These are phyloP conservation scores for western clawed frog (Xenopus tropicalis) DNA, from an alignment of 2,113 vertebrate species.

Conservation along the genomic window DNA sequence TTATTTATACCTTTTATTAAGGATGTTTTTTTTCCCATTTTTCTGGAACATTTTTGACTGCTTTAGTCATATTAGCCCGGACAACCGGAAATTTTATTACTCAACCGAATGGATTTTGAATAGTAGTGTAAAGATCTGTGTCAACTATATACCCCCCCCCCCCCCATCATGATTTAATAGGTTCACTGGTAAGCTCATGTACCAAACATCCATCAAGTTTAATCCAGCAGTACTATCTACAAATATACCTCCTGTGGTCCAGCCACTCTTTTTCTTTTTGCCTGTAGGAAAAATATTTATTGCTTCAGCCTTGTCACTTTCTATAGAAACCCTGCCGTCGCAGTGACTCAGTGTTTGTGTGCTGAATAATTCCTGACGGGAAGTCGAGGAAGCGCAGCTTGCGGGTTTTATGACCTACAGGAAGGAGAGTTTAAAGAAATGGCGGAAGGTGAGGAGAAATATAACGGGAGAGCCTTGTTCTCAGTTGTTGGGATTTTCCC, in stretches of 20 bases:
- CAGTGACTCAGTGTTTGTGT: neutral
- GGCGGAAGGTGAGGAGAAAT: slow-evolving; percentile 9
- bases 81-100: no score
- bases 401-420: slow-evolving; percentile 17
- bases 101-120: no score
- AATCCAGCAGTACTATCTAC: slow-evolving; percentile 13
- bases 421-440: neutral
- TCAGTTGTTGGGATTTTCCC: neutral
- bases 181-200: no score
- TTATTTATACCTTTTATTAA: neutral
- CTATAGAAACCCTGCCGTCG: neutral
- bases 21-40: neutral
- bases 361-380: neutral
- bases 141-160: no score
- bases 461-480: neutral
- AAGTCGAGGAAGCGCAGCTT: slow-evolving; percentile 21
- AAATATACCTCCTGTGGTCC: neutral
- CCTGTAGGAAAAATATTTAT: no score
- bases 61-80: neutral
- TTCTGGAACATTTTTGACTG: neutral
- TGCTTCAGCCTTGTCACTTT: neutral
- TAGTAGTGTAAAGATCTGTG: no score
- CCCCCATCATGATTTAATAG: no score
- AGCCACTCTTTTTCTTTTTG: neutral
- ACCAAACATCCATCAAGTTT: no score